Conservation (phyloP, 2,888 invertebrate species). For the Polydrusus tereticollis region DNA sequence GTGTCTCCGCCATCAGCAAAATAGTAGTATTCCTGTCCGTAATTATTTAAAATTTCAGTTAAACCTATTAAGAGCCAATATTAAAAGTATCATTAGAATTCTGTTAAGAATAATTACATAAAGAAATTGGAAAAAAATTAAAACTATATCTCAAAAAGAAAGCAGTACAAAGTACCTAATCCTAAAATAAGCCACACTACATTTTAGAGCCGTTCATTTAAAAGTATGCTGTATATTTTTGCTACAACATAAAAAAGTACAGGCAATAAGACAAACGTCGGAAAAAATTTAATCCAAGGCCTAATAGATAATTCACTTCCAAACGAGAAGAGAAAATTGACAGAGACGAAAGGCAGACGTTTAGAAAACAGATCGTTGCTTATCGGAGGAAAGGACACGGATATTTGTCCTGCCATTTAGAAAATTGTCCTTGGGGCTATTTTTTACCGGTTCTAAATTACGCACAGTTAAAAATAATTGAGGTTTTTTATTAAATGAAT, state of each 20-base stretch:
- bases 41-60: too few relatives aligned
- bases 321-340: constrained; percentile 44
- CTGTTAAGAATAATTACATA: too few relatives aligned
- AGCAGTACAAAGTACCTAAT: too few relatives aligned
- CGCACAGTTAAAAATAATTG: constrained; percentile 35
- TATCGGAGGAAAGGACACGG: constrained; percentile 43
- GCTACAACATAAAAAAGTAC: not conserved
- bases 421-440: constrained; percentile 42
- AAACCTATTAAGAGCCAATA: too few relatives aligned
- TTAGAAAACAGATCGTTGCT: constrained; percentile 47
- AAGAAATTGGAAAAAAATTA: too few relatives aligned
- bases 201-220: too few relatives aligned
- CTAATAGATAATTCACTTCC: constrained; percentile 41
- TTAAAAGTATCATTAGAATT: too few relatives aligned
- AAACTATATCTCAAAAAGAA: too few relatives aligned
- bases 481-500: constrained; percentile 26
- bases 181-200: too few relatives aligned
- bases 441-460: constrained; percentile 36
- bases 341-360: constrained; percentile 45
- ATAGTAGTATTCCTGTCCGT: too few relatives aligned
- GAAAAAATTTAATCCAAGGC: constrained; percentile 29
- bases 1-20: too few relatives aligned
- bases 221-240: too few relatives aligned
- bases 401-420: constrained; percentile 48
- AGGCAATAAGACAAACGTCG: not conserved